Base-by-base conservation (phyloP, 2,797 vertebrate genomes). In the Micrastur ruficollis region DNA sequence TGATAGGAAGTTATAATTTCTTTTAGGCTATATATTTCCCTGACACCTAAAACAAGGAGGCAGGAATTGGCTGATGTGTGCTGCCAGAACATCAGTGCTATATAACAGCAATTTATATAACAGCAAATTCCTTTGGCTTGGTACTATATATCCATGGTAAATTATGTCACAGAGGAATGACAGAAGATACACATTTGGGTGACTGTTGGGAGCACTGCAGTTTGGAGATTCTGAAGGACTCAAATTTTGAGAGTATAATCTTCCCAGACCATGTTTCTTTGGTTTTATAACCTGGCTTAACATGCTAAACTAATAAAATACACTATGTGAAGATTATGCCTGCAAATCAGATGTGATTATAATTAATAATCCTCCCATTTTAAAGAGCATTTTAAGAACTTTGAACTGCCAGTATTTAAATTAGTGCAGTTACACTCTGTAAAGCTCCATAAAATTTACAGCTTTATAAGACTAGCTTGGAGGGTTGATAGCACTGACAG, bases 271-370 rank as follows among this genome's bases (percentile, higher is more conserved):
- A 53, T 55, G 75, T 90, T 95, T 42, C 25, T 71, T 83, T 65
- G 27, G 65, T 86, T 95, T 90, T 88, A 94, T 86, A 94, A 85
- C 71, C 55, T 71, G 79, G 8, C 0, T 97, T 93, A 93, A 72
- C 58, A 84, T 47, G 19, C 15, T 88, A 93, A 86, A 93, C 76
- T 86, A 90, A 90, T 83, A 81, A 93, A 93, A 85, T 62, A 36
- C 11, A 86, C 32, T 89, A 27, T 78, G 14, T 83, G 70, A 87
- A 87, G 72, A 90, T 95, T 94, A 94, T 74, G 71, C 50, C 40
- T 93, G 61, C 38, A 95, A 94, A 94, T 95, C 81, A 83, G 49
- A 90, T 90, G 79, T 89, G 85, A 93, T 96, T 97, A 95, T 93
- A 93, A 93, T 94, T 95, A 96, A 86, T 94, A 95, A 94, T 96